phyloP scores from a whole-genome alignment of 23 tunicate species.

The Oikopleura albicans region DNA sequence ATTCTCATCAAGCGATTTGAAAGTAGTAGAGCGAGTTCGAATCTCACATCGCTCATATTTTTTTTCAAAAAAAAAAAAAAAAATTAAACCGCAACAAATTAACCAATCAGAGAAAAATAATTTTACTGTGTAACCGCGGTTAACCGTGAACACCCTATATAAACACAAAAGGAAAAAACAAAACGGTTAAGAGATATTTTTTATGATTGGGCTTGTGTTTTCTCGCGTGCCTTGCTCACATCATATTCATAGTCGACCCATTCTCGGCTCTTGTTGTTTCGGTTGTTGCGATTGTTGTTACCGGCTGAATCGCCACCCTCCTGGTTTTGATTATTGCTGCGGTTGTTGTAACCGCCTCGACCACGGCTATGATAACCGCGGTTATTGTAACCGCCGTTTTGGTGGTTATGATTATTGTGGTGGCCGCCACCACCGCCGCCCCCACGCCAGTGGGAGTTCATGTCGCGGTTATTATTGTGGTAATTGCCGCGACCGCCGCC shows the following conservation, averaged over 20 bases:
- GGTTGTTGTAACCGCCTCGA: constrained; percentile 10
- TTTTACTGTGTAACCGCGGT: too few species aligned
- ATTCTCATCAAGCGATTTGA: too few species aligned
- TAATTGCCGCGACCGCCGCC: constrained; percentile 31
- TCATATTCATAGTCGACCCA: constrained; percentile 14
- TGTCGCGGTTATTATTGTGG: constrained; percentile 30
- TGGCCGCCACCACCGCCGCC: constrained; percentile 21
- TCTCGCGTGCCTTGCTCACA: neutral
- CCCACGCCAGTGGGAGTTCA: neutral
- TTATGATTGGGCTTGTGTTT: neutral
- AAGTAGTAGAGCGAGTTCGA: too few species aligned
- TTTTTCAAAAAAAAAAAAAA: too few species aligned
- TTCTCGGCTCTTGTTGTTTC: neutral
- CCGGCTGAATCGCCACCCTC: neutral
- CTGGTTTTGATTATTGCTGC: neutral
- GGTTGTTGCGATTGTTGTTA: neutral
- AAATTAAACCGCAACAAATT: too few species aligned
- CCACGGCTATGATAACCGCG: neutral
- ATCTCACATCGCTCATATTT: too few species aligned
- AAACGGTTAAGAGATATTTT: neutral
- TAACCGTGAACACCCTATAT: too few species aligned
- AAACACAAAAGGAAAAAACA: neutral
- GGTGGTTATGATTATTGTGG: constrained; percentile 22
- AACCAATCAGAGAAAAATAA: too few species aligned
- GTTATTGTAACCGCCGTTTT: constrained; percentile 22